Conservation (phyloP, 1,140 invertebrate genomes). For the Pteromalus puparum region DNA sequence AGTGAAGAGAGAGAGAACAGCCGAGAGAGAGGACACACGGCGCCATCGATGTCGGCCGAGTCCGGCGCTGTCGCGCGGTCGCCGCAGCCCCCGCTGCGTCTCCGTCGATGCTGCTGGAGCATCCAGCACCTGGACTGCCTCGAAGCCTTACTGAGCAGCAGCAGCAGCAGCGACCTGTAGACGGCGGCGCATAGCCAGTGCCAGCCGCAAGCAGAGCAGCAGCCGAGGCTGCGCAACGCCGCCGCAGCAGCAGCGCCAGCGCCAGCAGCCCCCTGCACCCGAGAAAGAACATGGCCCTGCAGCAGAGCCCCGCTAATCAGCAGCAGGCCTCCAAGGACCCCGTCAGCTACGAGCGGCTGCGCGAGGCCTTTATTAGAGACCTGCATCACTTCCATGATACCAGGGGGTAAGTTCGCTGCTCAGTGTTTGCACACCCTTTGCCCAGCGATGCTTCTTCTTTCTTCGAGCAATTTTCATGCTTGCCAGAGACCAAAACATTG, state of each 20-base stretch:
- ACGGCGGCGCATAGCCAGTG: conserved; percentile 41
- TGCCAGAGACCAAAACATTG: not conserved
- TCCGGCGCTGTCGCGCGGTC: conserved; percentile 39
- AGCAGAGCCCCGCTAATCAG: conserved; percentile 53
- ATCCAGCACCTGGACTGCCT: conserved; percentile 1
- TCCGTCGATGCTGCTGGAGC: conserved; percentile 30
- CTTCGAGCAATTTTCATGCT: not conserved
- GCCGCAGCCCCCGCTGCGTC: conserved; percentile 33
- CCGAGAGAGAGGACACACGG: conserved; percentile 13
- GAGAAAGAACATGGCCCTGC: conserved; percentile 65
- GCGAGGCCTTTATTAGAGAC: conserved; percentile 85
- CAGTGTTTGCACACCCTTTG: not conserved
- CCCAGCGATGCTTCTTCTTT: not conserved
- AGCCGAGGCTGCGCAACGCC: conserved; percentile 53
- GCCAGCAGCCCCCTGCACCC: conserved; percentile 56
- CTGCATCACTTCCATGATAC: conserved; percentile 89
- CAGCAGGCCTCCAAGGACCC: conserved; percentile 77
- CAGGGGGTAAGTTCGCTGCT: conserved; percentile 82
- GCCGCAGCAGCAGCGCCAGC: conserved; percentile 62
- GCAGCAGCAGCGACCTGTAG: conserved; percentile 37
- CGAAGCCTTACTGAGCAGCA: not conserved
- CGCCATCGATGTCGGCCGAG: conserved; percentile 50
- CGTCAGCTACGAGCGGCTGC: conserved; percentile 82
- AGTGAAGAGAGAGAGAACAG: not conserved
- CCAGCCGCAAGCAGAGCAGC: conserved; percentile 32